These are phyloP conservation scores for Microcebus tavaratra DNA, from an alignment of 2,113 vertebrate species.

Conservation along the genomic window DNA sequence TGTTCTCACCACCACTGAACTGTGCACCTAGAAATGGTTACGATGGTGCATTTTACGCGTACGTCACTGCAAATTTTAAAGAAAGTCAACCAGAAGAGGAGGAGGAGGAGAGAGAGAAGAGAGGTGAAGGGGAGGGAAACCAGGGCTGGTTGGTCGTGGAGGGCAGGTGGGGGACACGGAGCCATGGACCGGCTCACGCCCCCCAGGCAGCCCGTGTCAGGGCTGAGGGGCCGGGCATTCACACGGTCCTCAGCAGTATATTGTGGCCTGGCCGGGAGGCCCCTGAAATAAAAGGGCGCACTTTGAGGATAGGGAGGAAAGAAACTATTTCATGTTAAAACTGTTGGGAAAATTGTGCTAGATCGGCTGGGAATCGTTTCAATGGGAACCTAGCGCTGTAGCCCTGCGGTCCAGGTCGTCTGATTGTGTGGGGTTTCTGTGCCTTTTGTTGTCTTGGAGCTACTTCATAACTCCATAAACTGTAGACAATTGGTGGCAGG, in stretches of 20 bases:
- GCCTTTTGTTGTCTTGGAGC: neutral
- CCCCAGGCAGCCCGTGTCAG: too few relatives aligned
- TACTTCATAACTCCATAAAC: too few relatives aligned
- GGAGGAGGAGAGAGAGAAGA: neutral
- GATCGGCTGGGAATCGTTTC: neutral
- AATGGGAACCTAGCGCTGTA: neutral
- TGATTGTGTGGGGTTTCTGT: neutral
- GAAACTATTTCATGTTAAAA: neutral
- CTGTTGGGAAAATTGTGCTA: too few relatives aligned
- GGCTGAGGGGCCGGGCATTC: too few relatives aligned
- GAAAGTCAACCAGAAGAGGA: neutral
- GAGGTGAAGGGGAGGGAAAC: neutral
- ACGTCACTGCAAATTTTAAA: neutral
- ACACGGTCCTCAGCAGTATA: neutral
- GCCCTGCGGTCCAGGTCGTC: accelerated
- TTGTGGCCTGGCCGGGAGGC: neutral
- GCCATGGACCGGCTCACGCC: too few relatives aligned
- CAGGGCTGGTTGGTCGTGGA: neutral
- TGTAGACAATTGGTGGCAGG: accelerated
- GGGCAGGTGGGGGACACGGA: neutral
- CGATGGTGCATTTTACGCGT: neutral
- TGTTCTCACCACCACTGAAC: neutral
- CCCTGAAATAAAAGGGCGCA: too few relatives aligned
- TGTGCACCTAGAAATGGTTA: neutral
- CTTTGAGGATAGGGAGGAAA: neutral